Percentiles rank a stretch among this genome's conserved stretches.
Evolutionary conservation across 2,888 invertebrate species (phyloP).

Genomic region (Patella ulyssiponensis): DNA sequence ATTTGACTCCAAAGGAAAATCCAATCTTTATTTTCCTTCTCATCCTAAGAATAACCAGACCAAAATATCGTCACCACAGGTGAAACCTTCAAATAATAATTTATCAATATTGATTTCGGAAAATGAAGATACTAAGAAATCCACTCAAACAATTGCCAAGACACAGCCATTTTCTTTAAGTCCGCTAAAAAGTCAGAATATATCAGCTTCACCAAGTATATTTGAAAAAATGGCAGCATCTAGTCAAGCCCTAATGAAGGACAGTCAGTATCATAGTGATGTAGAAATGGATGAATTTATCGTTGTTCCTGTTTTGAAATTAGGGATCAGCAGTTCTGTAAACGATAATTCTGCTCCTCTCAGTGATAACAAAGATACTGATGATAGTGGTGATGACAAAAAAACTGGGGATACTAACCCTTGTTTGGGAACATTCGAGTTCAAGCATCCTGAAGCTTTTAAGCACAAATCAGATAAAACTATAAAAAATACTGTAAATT

Average conservation of each 20-base stretch:
- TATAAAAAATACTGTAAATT: background rate
- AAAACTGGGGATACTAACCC: background rate
- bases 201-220: background rate
- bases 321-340: background rate
- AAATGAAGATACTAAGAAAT: background rate
- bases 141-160: background rate
- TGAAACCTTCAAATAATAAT: background rate
- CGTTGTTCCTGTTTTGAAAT: background rate
- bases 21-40: background rate
- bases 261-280: background rate
- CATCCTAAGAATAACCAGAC: background rate
- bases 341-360: background rate
- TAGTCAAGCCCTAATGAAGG: background rate
- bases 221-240: slow-evolving; percentile 6
- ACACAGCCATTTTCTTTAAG: background rate
- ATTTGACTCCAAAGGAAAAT: background rate
- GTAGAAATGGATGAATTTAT: background rate
- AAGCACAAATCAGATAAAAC: background rate
- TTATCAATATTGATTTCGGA: background rate
- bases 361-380: background rate
- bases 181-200: background rate
- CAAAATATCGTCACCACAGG: background rate
- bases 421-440: background rate
- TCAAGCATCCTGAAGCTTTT: too few species aligned
- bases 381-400: background rate